Evolutionary conservation across 2,113 vertebrate species (phyloP), one percentile per base, ranked within the genome.

Genomic region (Trogon surrucura): DNA sequence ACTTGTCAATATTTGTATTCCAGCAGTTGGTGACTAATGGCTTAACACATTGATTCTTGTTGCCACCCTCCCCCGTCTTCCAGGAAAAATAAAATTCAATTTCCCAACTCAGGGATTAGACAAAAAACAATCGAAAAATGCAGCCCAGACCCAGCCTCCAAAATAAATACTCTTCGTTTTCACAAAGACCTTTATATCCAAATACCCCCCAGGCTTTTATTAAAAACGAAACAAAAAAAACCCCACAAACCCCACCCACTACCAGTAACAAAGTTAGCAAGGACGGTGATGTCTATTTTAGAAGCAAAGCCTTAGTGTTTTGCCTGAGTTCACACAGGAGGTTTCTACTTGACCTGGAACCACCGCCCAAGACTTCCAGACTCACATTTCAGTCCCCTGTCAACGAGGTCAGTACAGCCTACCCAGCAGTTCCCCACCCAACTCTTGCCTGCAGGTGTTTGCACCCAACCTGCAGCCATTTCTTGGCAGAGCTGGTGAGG

Each of bases 1-100:
- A 84, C 93, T 94, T 94, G 95, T 97, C 95, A 96, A 95, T 96
- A 97, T 97, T 96, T 97, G 96, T 87, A 69, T 29, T 96, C 58
- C 61, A 93, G 86, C 83, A 88, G 84, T 23, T 81, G 78, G 80
- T 94, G 80, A 80, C 90, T 94, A 82, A 89, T 89, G 80, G 88
- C 65, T 96, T 94, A 96, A 65, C 91, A 89, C 92, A 93, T 69
- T 95, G 96, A 93, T 93, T 80, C 80, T 66, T 91, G 65, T 79
- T 84, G 54, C 91, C 80, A 84, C 72, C 80, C 93, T 93, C 85
- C 92, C 91, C 95, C 77, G 41, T 81, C 69, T 96, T 96, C 93
- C 93, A 95, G 88, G 91, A 93, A 96, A 95, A 96, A 84, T 81
- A 88, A 88, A 58, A 92, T 91, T 87, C 30, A 29, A 50, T 96